Base-by-base conservation (phyloP, 2,797 vertebrate species). In the Coendou prehensilis region DNA sequence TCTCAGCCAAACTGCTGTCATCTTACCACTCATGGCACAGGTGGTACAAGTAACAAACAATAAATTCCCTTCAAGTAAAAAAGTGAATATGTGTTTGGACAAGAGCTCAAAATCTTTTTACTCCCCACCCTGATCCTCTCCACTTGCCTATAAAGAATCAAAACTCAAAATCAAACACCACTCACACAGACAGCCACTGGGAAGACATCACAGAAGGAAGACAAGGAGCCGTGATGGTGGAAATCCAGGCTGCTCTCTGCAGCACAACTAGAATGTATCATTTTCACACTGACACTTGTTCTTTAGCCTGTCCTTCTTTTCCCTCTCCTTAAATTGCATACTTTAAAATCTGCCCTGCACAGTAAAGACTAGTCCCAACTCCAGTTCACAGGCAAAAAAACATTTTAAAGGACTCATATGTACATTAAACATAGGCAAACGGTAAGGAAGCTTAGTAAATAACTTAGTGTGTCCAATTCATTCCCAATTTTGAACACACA, bases 121-220 rank as follows among this genome's bases (percentile, higher is more conserved):
- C 15, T 87, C 52, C 22, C 18, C 23, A 59, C 13, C 37, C 56
- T 79, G 57, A 93, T 56, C 47, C 91, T 88, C 61, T 87, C 83
- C n/a, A 63, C 50, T 26, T 89, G 22, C 30, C n/a, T 50, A 76
- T 33, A 63, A 88, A 75, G 18, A 87, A 76, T 80, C 52, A 90
- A 97, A 94, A 37, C 18, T 81, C 73, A 82, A 76, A 93, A n/a
- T 33, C n/a, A 91, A 93, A 89, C 22, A 54, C 59, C 41, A 37
- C 78, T 86, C 69, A 61, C 33, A 67, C 10, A 75, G 33, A 26
- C 82, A 89, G 9, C 56, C 75, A 69, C 56, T 83, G 30, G 50
- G 63, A 89, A 84, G 45, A 91, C 6, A 61, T 1, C 17, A 54
- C 3, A 0, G 33, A 80, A 41, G 6, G 11, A 90, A 63, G 52